Evolutionary conservation across 2,113 vertebrate species (phyloP), one percentile per base, ranked within the genome.

Genomic region (Xyrauchen texanus): DNA sequence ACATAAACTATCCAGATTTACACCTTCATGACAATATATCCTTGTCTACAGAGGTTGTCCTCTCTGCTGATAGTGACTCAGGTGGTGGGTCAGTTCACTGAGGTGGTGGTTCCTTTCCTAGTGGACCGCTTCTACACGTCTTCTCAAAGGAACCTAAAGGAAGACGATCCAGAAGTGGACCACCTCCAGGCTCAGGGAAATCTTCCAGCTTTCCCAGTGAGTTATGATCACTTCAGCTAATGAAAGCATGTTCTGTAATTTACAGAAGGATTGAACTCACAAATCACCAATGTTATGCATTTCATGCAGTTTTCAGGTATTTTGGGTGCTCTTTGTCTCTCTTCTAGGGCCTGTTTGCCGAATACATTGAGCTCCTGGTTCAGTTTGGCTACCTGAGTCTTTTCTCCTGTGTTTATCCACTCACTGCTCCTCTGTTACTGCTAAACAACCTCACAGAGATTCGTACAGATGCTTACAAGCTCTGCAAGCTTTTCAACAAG

Each of bases 381-480:
- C 94, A 94, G 89, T 94, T 93, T 85, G 94, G 94, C 21, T 94
- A 94, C 73, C 81, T 94, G 88, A 94, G 94, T 81, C 92, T 94
- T 9, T 94, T 94, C 88, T 94, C 94, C 16, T 94, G 92, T 11
- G 91, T 94, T 12, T 94, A 93, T 81, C 94, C 94, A 13, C 87
- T 93, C 72, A 93, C 93, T 0, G 92, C 93, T 0, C 79, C 92
- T 9, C 80, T 94, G 66, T 85, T 94, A 79, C 89, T 94, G 65
- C 82, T 94, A 72, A 94, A 94, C 82, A 94, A 94, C 86, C 13
- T 94, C 11, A 93, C 91, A 0, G 94, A 94, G 88, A 93, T 94
- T 73, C 92, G 93, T 12, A 83, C 90, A 0, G 94, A 94, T 2
- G 93, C 93, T 9, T 92, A 91, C 83, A 94, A 94, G 85, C 86